Percentiles rank a stretch among this genome's conserved stretches.
Evolutionary conservation across 2,888 invertebrate species (phyloP).

Genomic region (Apodemia duryi): DNA sequence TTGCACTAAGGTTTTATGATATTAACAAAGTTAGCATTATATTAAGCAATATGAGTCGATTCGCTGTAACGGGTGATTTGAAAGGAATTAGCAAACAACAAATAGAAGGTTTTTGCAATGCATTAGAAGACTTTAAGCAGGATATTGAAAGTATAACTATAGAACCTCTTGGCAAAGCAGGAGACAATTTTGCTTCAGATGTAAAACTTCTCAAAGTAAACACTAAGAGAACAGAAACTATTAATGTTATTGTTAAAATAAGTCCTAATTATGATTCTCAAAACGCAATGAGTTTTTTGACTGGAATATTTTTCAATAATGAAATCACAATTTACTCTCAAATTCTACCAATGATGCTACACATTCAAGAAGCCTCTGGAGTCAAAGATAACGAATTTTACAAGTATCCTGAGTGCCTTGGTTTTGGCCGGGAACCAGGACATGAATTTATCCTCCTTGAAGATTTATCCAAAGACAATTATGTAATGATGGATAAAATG

Average conservation of each 20-base stretch:
- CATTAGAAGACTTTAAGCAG: constrained; percentile 39
- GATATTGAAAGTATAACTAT: constrained; percentile 36
- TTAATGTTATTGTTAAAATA: constrained; percentile 11
- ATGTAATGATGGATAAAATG: constrained; percentile 13
- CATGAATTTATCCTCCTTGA: constrained; percentile 19
- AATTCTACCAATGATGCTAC: constrained; percentile 40
- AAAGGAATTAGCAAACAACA: constrained; percentile 11
- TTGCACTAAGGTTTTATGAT: background rate
- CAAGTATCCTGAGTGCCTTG: constrained; percentile 4
- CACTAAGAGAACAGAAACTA: constrained; percentile 30
- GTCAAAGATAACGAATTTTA: background rate
- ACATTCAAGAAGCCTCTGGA: constrained; percentile 38
- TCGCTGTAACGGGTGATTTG: constrained; percentile 10
- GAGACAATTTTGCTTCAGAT: constrained; percentile 42
- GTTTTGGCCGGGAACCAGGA: constrained; percentile 11
- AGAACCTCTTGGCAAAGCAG: constrained; percentile 38
- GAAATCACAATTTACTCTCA: constrained; percentile 43
- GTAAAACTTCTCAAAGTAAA: constrained; percentile 37
- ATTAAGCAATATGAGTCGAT: constrained; percentile 20
- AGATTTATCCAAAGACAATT: constrained; percentile 16
- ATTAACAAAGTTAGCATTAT: background rate
- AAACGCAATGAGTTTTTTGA: constrained; percentile 1
- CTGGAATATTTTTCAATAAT: constrained; percentile 38
- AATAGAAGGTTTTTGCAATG: constrained; percentile 37
- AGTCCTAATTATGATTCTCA: background rate